These are phyloP conservation scores for Ellobium chinense DNA, from an alignment of 2,888 invertebrate species.

Conservation along the genomic window DNA sequence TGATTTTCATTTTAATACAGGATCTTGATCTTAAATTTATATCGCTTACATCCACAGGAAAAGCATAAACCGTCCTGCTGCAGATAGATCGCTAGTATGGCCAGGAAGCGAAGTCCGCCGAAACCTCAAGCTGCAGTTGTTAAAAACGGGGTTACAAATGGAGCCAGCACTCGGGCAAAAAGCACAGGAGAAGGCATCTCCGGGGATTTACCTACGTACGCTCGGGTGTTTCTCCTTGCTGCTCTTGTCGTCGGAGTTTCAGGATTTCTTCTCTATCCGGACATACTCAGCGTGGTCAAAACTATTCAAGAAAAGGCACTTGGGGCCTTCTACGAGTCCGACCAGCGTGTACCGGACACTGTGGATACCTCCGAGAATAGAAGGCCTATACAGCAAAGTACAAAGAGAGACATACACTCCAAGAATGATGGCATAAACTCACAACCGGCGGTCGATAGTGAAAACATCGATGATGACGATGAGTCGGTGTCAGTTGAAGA, in stretches of 20 bases:
- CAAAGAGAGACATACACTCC: too few relatives aligned
- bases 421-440: background rate
- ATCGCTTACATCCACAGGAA: too few relatives aligned
- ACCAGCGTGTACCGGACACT: too few relatives aligned
- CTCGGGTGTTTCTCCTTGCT: constrained; percentile 24
- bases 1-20: too few relatives aligned
- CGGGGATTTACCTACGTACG: background rate
- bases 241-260: constrained; percentile 32
- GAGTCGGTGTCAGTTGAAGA: background rate
- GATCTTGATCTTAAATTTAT: too few relatives aligned
- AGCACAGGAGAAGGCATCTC: background rate
- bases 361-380: background rate
- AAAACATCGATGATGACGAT: background rate
- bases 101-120: constrained; percentile 22
- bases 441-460: background rate
- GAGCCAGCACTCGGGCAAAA: background rate
- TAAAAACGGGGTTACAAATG: background rate
- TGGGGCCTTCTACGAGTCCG: background rate
- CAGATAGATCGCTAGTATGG: too few relatives aligned
- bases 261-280: constrained; percentile 50
- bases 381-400: background rate
- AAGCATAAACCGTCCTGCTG: too few relatives aligned
- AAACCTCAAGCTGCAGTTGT: background rate
- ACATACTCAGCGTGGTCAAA: constrained; percentile 40
- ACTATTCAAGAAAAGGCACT: background rate